These are phyloP conservation scores for Seriola quinqueradiata DNA, from an alignment of 2,113 vertebrate species.

Conservation along the genomic window DNA sequence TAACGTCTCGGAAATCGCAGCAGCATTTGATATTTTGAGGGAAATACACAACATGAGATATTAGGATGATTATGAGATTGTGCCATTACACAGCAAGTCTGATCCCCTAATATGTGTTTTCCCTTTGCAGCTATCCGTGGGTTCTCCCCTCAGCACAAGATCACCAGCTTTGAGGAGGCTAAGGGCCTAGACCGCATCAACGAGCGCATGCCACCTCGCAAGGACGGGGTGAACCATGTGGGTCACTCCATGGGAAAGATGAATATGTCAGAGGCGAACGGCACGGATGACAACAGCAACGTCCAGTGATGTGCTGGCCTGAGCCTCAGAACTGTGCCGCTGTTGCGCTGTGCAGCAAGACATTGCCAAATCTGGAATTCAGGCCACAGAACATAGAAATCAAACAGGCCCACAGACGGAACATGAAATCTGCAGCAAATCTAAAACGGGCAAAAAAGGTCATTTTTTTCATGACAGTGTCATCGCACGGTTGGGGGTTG, in stretches of 20 bases:
- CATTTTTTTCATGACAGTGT: slow-evolving; percentile 77
- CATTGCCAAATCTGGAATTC: slow-evolving; percentile 82
- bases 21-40: neutral
- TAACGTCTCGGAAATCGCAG: neutral
- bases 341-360: slow-evolving; percentile 73
- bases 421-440: slow-evolving; percentile 79
- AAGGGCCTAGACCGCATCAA: slow-evolving; percentile 90
- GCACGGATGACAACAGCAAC: slow-evolving; percentile 89
- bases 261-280: slow-evolving; percentile 88
- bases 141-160: slow-evolving; percentile 89
- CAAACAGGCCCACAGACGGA: slow-evolving; percentile 76
- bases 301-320: slow-evolving; percentile 83
- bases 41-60: neutral
- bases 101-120: slow-evolving; percentile 33
- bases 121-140: slow-evolving; percentile 83
- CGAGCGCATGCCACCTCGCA: slow-evolving; percentile 88
- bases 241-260: slow-evolving; percentile 88
- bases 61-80: neutral
- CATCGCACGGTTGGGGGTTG: slow-evolving; percentile 67
- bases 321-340: slow-evolving; percentile 66
- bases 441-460: slow-evolving; percentile 69
- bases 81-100: neutral
- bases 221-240: slow-evolving; percentile 86
- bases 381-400: slow-evolving; percentile 82
- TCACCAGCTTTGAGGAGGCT: slow-evolving; percentile 88